Base-by-base conservation (phyloP, 2,888 invertebrate genomes). In the Agapetus fuscipes region DNA sequence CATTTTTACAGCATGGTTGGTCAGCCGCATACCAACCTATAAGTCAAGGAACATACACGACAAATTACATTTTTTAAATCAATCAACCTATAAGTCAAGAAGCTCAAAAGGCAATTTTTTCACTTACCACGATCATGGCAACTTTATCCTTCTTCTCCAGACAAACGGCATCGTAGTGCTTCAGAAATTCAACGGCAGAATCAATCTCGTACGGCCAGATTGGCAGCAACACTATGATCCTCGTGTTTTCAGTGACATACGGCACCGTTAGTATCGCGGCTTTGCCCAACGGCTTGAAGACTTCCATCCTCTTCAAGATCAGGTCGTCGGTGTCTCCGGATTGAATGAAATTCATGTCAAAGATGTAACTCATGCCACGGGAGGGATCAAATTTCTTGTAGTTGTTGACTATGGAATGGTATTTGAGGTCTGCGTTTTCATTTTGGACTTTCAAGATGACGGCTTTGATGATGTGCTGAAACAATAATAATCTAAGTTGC, bases 231-330 rank as follows among this genome's bases (percentile, higher is more conserved):
- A 94, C 67, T 41, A 80, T 77, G 3, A 95, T 74, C 48, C 87
- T 72, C 4, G 84, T 82, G 60, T 83, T 88, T 71, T 97, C 96
- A 0, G 95, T 96, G 1, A 96, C 95, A 64, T 95, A 96, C 0
- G 94, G 95, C 57, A 91, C 87, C 2, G 87, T 83, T 26, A 94
- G 76, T 42, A 96, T 78, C 57, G 95, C 90, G 6, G 91, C 86
- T 42, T 81, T 78, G 11, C 90, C 90, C 39, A 96, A 65, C 10
- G 88, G 83, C 49, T 94, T 85, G 36, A 82, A 79, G 27, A 86
- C 75, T 65, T 91, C 82, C 49, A 91, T 73, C 53, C 86, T 77
- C 38, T 46, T 58, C 53, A 50, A 39, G 15, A 45, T 39, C 3
- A 17, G 17, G 10, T 37, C 17, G 2, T 15, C 16, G 10, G 26